These are phyloP conservation scores for Ceratotherium simum DNA, from an alignment of 2,113 vertebrate genomes.

Conservation along the genomic window DNA sequence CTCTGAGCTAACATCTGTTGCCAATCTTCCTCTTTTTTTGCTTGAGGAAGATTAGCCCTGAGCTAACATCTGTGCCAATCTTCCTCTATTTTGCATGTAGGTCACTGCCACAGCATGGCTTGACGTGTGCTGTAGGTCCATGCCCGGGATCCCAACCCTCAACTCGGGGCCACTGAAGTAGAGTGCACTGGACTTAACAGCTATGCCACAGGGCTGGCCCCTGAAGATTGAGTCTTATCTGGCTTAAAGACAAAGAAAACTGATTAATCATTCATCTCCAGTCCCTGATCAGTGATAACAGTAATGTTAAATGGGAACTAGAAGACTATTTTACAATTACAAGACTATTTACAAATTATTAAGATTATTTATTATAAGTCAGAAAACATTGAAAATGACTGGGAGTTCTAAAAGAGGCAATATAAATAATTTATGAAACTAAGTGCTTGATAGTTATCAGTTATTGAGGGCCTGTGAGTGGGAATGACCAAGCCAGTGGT, in stretches of 20 bases:
- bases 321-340: background rate
- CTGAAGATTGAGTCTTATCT: background rate
- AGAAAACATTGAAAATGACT: background rate
- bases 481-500: background rate
- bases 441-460: background rate
- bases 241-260: slow-evolving; percentile 36
- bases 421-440: background rate
- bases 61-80: too few species aligned
- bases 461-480: background rate
- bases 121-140: too few species aligned
- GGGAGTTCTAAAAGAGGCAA: background rate
- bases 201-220: too few species aligned
- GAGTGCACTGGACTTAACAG: too few species aligned
- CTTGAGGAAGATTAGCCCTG: too few species aligned
- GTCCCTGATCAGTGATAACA: background rate
- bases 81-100: too few species aligned
- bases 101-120: too few species aligned
- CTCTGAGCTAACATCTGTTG: too few species aligned
- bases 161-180: too few species aligned
- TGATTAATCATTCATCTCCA: background rate
- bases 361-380: slow-evolving; percentile 6
- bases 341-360: slow-evolving; percentile 5
- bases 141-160: too few species aligned
- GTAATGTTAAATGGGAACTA: background rate
- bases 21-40: too few species aligned